phyloP scores from a whole-genome alignment of 2,113 vertebrate species.

The Myiozetetes cayanensis region DNA sequence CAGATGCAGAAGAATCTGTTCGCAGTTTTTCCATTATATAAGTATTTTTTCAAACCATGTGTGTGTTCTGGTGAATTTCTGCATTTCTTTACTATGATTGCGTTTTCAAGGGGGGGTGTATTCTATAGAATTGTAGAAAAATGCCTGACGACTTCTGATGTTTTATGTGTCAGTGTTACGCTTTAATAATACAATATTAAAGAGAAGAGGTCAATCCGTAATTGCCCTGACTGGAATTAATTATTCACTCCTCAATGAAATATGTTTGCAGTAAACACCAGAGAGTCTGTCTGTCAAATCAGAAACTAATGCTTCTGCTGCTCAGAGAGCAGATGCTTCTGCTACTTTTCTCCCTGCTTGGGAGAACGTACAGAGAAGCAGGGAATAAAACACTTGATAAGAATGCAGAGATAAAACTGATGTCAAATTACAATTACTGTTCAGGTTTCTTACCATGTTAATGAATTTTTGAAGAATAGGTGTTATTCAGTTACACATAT shows the following conservation, averaged over 20 bases:
- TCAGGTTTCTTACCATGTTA: not conserved
- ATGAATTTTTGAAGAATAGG: not conserved
- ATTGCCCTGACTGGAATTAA: not conserved
- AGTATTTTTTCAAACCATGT: not conserved
- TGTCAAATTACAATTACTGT: not conserved
- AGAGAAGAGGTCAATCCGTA: not conserved
- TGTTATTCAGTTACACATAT: not conserved
- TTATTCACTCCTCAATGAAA: not conserved
- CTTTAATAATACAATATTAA: not conserved
- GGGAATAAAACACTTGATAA: not conserved
- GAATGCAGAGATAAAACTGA: not conserved
- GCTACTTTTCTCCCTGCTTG: not conserved
- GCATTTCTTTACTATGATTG: not conserved
- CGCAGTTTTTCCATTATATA: not conserved
- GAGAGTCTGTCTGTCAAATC: not conserved
- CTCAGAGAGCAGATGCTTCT: not conserved
- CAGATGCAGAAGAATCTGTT: conserved; percentile 30
- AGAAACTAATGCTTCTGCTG: not conserved
- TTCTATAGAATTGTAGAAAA: not conserved
- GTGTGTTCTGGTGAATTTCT: not conserved
- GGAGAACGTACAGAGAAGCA: not conserved
- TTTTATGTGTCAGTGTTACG: not conserved
- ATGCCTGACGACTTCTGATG: not conserved
- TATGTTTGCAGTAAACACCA: not conserved
- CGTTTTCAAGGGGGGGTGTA: not conserved